A percentile compares a stretch with the other conserved stretches of the same genome.
phyloP scores from a whole-genome alignment of 2,888 invertebrate genomes.

The Drosophila prostipennis region DNA sequence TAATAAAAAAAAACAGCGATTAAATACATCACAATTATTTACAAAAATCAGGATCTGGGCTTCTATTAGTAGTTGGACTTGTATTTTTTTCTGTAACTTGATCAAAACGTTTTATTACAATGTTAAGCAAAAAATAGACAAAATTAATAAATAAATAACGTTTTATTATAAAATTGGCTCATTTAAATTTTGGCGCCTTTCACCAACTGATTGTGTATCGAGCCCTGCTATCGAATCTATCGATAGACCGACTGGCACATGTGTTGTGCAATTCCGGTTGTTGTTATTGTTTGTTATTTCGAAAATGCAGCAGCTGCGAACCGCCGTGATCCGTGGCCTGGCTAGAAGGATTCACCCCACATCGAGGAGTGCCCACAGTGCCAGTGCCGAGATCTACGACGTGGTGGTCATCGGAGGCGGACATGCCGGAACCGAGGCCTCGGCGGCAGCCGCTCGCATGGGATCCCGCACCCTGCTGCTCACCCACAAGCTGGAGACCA shows the following conservation, averaged over 20 bases:
- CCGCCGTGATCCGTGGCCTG: constrained; percentile 24
- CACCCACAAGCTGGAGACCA: constrained; percentile 92
- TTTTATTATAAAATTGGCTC: no score
- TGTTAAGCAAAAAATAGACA: no score
- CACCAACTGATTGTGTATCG: neutral
- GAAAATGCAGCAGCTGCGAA: constrained; percentile 58
- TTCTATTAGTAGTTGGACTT: no score
- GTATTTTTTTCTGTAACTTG: no score
- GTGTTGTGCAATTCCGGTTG: constrained; percentile 31
- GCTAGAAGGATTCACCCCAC: constrained; percentile 6
- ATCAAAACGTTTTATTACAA: no score
- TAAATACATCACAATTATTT: no score
- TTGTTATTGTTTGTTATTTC: constrained; percentile 30
- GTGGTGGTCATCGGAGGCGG: constrained; percentile 95
- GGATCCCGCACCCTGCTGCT: constrained; percentile 91
- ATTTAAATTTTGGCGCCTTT: neutral
- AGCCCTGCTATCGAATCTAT: constrained; percentile 10
- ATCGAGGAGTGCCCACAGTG: constrained; percentile 9
- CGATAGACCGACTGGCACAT: constrained; percentile 16
- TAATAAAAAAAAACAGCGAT: no score
- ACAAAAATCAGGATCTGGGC: no score
- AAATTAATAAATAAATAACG: no score
- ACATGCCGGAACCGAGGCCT: constrained; percentile 95
- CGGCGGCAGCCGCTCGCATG: constrained; percentile 92
- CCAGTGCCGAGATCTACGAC: constrained; percentile 84